phyloP scores from a whole-genome alignment of 92 coral and sea anemone species.

The Ricordea florida region DNA sequence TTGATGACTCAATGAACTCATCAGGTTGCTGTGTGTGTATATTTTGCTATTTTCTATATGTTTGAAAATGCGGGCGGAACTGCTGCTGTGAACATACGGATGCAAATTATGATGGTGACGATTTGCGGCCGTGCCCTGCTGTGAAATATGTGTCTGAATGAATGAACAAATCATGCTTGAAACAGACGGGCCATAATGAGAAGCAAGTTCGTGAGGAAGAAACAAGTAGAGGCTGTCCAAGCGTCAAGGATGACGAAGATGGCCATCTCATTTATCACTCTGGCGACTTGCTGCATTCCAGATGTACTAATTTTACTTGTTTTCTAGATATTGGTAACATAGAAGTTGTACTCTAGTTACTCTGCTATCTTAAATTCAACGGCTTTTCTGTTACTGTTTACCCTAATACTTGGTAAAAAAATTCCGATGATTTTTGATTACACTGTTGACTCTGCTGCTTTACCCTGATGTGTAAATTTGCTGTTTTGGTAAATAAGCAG shows the following conservation, averaged over 20 bases:
- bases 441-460: neutral
- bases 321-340: no score
- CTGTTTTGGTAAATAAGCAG: no score
- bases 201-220: conserved; percentile 76
- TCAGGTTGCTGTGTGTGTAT: conserved; percentile 92
- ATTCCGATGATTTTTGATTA: neutral
- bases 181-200: conserved; percentile 65
- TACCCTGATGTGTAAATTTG: no score
- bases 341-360: no score
- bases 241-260: conserved; percentile 92
- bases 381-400: no score
- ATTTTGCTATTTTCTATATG: conserved; percentile 92
- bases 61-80: conserved; percentile 77
- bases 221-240: conserved; percentile 77
- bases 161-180: conserved; percentile 44
- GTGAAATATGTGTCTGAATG: conserved; percentile 82
- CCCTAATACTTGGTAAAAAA: no score
- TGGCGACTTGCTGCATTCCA: conserved; percentile 98
- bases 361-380: no score
- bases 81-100: conserved; percentile 68
- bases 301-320: conserved; percentile 91
- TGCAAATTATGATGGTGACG: conserved; percentile 62
- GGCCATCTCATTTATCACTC: conserved; percentile 94
- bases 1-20: conserved; percentile 52
- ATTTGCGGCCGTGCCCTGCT: conserved; percentile 61